phyloP scores from a whole-genome alignment of 2,888 invertebrate genomes.

The Papilio demoleus region DNA sequence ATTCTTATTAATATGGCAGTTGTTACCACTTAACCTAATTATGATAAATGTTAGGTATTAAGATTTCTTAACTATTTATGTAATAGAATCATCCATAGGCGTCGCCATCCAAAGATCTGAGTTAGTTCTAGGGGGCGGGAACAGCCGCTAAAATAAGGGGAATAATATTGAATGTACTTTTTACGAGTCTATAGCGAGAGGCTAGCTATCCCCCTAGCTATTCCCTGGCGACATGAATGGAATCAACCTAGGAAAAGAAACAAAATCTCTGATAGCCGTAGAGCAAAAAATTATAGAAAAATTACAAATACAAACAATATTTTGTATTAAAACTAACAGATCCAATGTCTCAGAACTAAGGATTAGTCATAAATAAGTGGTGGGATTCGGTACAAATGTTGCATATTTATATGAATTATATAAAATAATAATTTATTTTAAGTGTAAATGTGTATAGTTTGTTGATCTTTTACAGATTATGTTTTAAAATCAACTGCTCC shows the following conservation, averaged over 20 bases:
- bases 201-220: no score
- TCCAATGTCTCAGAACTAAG: neutral
- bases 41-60: slow-evolving; percentile 9
- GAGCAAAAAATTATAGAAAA: neutral
- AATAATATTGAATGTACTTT: no score
- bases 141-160: no score
- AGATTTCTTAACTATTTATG: slow-evolving; percentile 20
- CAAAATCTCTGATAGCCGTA: slow-evolving; percentile 2
- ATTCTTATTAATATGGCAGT: slow-evolving; percentile 38
- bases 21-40: slow-evolving; percentile 29
- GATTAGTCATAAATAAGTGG: slow-evolving; percentile 6
- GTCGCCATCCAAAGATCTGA: no score
- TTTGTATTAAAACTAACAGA: slow-evolving; percentile 4
- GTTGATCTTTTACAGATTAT: neutral
- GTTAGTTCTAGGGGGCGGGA: no score
- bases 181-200: no score
- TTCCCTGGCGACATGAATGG: no score
- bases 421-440: neutral
- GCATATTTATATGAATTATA: neutral
- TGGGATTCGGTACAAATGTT: slow-evolving; percentile 19
- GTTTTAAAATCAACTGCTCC: neutral
- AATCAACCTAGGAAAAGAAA: slow-evolving; percentile 24
- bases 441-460: neutral
- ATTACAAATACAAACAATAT: slow-evolving; percentile 9
- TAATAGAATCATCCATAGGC: no score